Base-by-base conservation (phyloP, 2,113 vertebrate species). In the Acrocephalus arundinaceus region DNA sequence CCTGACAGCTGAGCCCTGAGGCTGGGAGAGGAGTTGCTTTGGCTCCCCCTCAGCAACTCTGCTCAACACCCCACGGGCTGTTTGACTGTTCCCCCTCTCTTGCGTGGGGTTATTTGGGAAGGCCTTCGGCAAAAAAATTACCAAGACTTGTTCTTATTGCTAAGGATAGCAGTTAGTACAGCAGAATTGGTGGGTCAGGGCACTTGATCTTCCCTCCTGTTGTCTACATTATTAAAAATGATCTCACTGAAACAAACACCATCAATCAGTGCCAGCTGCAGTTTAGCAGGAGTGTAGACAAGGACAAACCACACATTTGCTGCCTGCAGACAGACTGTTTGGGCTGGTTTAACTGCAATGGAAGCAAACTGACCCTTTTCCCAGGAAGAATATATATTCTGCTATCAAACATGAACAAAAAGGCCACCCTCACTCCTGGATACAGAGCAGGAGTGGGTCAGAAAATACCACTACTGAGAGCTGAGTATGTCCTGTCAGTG, bases 221-320 rank as follows among this genome's bases (percentile, higher is more conserved):
- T 96, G 88, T 54, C 88, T 94, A 18, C 65, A 27, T 96, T 94
- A 95, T 96, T 93, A 95, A 91, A 96, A 96, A 91, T 93, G 61
- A 88, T 96, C 85, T 96, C 67, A 31, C 48, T 74, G 90, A 93
- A 96, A 93, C 94, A 95, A 95, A 91, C 90, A 59, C 30, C 94
- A 93, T 95, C 94, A 93, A 91, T 96, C 95, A 97, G 75, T 95
- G 96, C 87, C 90, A 95, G 92, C 39, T 83, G 81, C 93, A 86
- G 82, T 95, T 96, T 93, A 90, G 87, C 51, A 54, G 24, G 55
- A 80, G 48, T 49, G 65, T 51, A 85, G 94, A 90, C 87, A 97
- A 96, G 93, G 93, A 94, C 95, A 96, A 89, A 89, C 67, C 35
- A 75, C 2, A 2, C 41, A 43, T 79, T 76, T 3, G 2, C 91